Percentiles rank a stretch among this genome's conserved stretches.
Conservation (phyloP, 1,140 invertebrate genomes). For the Venturia canescens region DNA sequence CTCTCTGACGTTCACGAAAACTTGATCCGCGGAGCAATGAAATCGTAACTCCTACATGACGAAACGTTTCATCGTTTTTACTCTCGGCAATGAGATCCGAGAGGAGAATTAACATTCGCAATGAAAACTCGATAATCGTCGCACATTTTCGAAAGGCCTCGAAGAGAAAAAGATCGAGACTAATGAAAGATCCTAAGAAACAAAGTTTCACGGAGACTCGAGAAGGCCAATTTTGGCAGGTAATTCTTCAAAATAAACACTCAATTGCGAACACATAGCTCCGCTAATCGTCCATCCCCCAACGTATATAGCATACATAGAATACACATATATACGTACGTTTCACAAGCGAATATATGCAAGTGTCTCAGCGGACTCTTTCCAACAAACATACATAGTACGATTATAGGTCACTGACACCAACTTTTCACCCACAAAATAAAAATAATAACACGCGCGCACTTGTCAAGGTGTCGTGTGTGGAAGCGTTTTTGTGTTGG, state of each 20-base stretch:
- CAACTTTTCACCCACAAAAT: constrained; percentile 7
- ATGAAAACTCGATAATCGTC: neutral
- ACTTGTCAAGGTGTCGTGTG: neutral
- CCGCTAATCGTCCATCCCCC: neutral
- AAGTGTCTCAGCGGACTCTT: constrained; percentile 2
- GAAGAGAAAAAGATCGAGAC: neutral
- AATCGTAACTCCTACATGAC: no score
- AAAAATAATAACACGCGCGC: constrained; percentile 15
- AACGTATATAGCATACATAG: neutral
- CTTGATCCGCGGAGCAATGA: no score
- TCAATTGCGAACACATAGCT: neutral
- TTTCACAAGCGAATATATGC: constrained; percentile 14
- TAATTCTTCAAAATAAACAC: no score
- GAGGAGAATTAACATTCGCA: neutral
- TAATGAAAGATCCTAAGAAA: neutral
- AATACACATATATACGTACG: constrained; percentile 9
- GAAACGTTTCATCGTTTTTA: neutral
- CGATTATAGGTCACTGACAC: neutral
- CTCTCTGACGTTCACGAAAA: no score
- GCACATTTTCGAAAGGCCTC: neutral
- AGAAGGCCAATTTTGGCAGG: neutral
- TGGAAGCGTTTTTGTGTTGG: neutral
- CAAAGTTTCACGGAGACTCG: neutral
- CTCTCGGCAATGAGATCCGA: neutral
- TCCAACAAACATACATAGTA: neutral